A percentile compares a stretch with the other conserved stretches of the same genome.
Conservation (phyloP, 2,113 vertebrate genomes). For the Amphilophus citrinellus region DNA sequence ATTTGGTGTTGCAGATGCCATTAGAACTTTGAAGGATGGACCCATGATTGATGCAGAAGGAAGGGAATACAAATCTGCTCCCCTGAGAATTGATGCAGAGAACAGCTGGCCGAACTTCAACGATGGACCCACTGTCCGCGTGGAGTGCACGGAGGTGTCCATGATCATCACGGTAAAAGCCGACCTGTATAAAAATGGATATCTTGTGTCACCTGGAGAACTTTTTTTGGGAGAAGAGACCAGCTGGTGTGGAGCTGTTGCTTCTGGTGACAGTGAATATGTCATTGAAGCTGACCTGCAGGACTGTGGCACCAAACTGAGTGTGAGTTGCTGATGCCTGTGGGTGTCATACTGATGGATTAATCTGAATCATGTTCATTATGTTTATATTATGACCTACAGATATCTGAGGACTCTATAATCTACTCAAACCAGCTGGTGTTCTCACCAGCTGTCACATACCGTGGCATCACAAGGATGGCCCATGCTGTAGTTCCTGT, state of each 20-base stretch:
- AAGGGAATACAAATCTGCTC: conserved; percentile 46
- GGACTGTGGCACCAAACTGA: conserved; percentile 51
- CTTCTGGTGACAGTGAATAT: conserved; percentile 11
- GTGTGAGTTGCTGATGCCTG: conserved; percentile 2
- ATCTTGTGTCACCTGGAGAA: conserved; percentile 9
- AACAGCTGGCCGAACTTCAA: rapidly evolving
- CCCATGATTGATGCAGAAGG: conserved; percentile 49
- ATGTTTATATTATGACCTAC: neutral
- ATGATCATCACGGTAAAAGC: conserved; percentile 27
- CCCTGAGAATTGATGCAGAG: neutral
- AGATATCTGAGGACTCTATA: conserved; percentile 38
- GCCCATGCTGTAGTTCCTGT: conserved; percentile 27
- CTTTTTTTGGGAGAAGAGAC: conserved; percentile 33
- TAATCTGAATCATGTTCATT: neutral
- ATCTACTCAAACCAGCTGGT: conserved; percentile 61
- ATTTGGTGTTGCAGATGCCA: neutral
- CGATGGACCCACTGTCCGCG: neutral
- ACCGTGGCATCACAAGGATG: conserved; percentile 30
- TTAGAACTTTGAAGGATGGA: conserved; percentile 38
- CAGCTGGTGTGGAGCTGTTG: conserved; percentile 15
- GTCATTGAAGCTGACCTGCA: conserved; percentile 46
- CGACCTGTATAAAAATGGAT: neutral
- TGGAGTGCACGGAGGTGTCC: conserved; percentile 37
- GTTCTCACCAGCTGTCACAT: neutral
- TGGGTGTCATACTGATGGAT: neutral